phyloP scores from a whole-genome alignment of 1,140 invertebrate species.

The Zaprionus ornatus region DNA sequence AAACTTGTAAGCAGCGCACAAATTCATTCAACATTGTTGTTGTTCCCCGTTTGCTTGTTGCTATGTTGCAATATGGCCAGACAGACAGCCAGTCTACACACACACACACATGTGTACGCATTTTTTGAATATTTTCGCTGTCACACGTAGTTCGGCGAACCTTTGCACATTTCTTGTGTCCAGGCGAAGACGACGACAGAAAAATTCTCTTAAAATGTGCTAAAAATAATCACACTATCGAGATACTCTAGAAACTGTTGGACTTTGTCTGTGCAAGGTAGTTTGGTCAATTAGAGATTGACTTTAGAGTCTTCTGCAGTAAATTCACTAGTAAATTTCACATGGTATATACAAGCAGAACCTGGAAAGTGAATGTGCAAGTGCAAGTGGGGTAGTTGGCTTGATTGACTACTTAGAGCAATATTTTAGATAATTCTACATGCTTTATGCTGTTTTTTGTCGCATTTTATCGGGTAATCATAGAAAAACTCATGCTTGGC shows the following conservation, averaged over 20 bases:
- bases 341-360: neutral
- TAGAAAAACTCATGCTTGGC: no score
- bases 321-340: neutral
- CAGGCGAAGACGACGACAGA: slow-evolving; percentile 12
- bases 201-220: slow-evolving; percentile 1
- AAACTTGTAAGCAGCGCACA: slow-evolving; percentile 21
- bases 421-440: no score
- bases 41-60: slow-evolving; percentile 23
- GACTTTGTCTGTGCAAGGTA: neutral
- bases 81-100: slow-evolving; percentile 3
- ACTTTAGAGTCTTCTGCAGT: no score
- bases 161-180: slow-evolving; percentile 21
- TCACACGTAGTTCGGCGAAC: slow-evolving; percentile 51
- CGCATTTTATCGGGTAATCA: no score
- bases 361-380: neutral
- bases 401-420: no score
- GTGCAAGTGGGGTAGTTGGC: no score
- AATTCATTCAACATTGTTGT: slow-evolving; percentile 11
- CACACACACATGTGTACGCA: slow-evolving; percentile 12
- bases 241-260: neutral
- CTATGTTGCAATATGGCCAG: slow-evolving; percentile 35
- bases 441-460: no score
- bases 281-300: neutral
- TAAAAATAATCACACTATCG: neutral
- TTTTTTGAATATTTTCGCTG: slow-evolving; percentile 48